Evolutionary conservation across 2,888 invertebrate genomes (phyloP), one percentile per base, ranked within the genome.

Genomic region (Tetheella fluctuosa): DNA sequence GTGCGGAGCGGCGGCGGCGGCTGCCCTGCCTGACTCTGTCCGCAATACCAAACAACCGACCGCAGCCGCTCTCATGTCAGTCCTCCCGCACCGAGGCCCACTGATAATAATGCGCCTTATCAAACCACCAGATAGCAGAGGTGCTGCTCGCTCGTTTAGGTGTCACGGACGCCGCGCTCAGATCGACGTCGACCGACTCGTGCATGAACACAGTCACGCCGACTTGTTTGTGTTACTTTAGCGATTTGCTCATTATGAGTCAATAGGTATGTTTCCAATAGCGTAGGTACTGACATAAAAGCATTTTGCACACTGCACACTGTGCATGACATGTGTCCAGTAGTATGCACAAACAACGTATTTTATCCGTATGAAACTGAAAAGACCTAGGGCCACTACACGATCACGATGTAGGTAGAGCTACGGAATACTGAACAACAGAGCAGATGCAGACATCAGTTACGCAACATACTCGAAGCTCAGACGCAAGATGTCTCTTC

Each of bases 81-180:
- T 79, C 84, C 88, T 86, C 85, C 87, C 87, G 83, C 84, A 75
- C 72, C 86, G 88, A 81, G 83, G 85, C 86, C 83, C 81, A 77
- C 88, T 86, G 91, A 90, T 91, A 88, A 77, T 64, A 83, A 88
- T 85, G 77, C 77, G 84, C 75, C 85, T 92, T 91, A 92, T 91
- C 91, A 85, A 83, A 83, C 84, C 87, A 90, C 81, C 86, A 91
- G 91, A 92, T 91, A 91, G 90, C 86, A 89, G 89, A 91, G 92
- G 91, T 92, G 92, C 89, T 91, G 88, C 73, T 76, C 80, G 88
- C 85, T 88, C 88, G 85, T 88, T 88, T 89, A 90, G 89, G 86
- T 91, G 90, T 91, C 92, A 91, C 83, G 91, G 91, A 90, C 91
- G 81, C 77, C 74, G 71, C 79, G 74, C 80, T 76, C 74, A 79